phyloP scores from a whole-genome alignment of 2,797 vertebrate genomes.

The Psittacula echo region DNA sequence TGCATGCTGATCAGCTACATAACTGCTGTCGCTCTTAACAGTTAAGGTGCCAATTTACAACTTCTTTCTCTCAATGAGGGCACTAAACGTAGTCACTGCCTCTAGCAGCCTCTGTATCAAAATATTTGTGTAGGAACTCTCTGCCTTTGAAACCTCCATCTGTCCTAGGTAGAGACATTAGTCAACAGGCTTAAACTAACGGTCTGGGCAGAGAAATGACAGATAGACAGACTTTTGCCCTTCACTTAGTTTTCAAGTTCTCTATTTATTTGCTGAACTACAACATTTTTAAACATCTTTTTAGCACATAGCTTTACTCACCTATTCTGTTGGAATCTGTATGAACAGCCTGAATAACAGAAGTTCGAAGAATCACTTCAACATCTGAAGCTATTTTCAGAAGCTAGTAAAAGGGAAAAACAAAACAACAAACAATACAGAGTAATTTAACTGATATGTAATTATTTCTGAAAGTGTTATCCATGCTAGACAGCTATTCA shows the following conservation, averaged over 20 bases:
- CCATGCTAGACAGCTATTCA: background rate
- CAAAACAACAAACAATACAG: background rate
- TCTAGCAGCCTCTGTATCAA: background rate
- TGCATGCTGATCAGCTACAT: background rate
- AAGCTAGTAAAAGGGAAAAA: conserved; percentile 46
- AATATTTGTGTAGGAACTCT: background rate
- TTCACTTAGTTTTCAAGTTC: background rate
- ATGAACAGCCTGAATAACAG: conserved; percentile 80
- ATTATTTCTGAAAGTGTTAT: background rate
- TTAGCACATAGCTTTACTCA: conserved; percentile 44
- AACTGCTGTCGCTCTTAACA: background rate
- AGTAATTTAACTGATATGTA: background rate
- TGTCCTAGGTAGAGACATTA: background rate
- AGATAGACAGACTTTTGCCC: background rate
- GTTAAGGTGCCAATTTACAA: background rate
- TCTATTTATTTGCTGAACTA: background rate
- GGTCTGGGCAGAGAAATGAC: background rate
- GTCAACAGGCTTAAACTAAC: background rate
- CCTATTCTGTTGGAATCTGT: conserved; percentile 73
- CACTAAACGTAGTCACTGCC: background rate
- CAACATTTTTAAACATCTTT: background rate
- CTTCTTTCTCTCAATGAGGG: background rate
- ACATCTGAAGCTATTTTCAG: conserved; percentile 81
- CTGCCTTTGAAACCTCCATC: background rate
- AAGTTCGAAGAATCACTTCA: conserved; percentile 80